Evolutionary conservation across 1,140 invertebrate species (phyloP), one percentile per base, ranked within the genome.

Genomic region (Wasmannia auropunctata): DNA sequence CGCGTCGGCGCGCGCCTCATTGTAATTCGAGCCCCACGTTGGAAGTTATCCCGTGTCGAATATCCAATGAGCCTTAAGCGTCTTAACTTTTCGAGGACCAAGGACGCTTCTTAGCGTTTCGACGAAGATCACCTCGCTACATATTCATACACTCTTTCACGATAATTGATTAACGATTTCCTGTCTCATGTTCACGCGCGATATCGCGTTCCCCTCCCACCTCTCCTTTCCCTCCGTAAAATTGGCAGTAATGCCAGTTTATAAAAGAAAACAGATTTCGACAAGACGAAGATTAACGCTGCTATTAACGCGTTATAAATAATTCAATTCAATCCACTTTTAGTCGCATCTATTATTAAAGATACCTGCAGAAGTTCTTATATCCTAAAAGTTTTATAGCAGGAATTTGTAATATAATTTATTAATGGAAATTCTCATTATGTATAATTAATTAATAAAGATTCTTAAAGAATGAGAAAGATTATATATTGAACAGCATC

Each of bases 51-150:
- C 54, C 37, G 37, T 72, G 67, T 83, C 79, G 67, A 72, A 83
- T 83, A 83, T 72, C 67, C 79, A 72, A 83, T 83, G 67, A 74
- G 79, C 56, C 51, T 83, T 83, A 83, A 83, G 67, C 51, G 31
- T 83, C 79, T 83, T 74, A 74, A 83, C 67, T 40, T 31, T 28
- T 58, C 25, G 14, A 72, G 58, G 37, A 58, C 62, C 16, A n/a
- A 40, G 16, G 8, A n/a, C n/a, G 49, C 65, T 81, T 46, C 67
- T 46, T 58, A 43, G 54, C 51, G 46, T n/a, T n/a, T 43, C 34
- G 16, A 22, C 37, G 37, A 31, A 74, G 25, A 74, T 40, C 25
- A 34, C 4, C 14, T 43, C 28, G 40, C 69, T 74, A 56, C 67
- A 34, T 74, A 83, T 60, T 83, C 51, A 58, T 72, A 37, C 43